Conservation (phyloP, 2,888 invertebrate genomes). For the Cantharis lateralis region DNA sequence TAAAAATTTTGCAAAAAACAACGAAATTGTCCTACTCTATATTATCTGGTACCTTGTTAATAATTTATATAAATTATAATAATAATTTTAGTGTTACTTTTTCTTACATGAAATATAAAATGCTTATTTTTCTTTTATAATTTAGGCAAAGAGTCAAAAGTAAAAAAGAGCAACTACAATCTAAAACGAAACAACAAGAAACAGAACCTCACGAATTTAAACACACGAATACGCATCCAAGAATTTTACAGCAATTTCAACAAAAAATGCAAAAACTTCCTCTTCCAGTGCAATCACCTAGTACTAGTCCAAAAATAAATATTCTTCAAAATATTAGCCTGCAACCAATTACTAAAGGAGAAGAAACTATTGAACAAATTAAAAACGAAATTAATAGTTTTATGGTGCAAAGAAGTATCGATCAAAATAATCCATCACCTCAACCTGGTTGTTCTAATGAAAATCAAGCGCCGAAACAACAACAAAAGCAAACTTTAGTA, state of each 20-base stretch:
- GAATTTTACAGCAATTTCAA: constrained; percentile 32
- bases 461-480: constrained; percentile 43
- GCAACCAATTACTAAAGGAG: constrained; percentile 34
- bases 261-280: constrained; percentile 35
- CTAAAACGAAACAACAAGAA: constrained; percentile 30
- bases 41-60: neutral
- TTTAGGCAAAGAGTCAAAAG: constrained; percentile 45
- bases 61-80: neutral
- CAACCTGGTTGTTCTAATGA: constrained; percentile 43
- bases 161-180: constrained; percentile 35
- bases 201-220: constrained; percentile 12
- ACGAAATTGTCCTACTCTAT: too few relatives aligned
- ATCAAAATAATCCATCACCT: constrained; percentile 27
- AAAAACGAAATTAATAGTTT: constrained; percentile 24
- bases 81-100: neutral
- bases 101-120: neutral
- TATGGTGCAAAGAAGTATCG: constrained; percentile 28
- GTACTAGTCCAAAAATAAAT: constrained; percentile 47
- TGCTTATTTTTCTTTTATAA: constrained; percentile 3
- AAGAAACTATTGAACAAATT: constrained; percentile 36
- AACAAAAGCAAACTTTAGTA: constrained; percentile 39
- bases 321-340: constrained; percentile 50
- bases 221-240: constrained; percentile 18
- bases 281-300: constrained; percentile 20
- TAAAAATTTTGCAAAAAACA: too few relatives aligned